Conservation (phyloP, 2,113 vertebrate species). For the Alligator sinensis region DNA sequence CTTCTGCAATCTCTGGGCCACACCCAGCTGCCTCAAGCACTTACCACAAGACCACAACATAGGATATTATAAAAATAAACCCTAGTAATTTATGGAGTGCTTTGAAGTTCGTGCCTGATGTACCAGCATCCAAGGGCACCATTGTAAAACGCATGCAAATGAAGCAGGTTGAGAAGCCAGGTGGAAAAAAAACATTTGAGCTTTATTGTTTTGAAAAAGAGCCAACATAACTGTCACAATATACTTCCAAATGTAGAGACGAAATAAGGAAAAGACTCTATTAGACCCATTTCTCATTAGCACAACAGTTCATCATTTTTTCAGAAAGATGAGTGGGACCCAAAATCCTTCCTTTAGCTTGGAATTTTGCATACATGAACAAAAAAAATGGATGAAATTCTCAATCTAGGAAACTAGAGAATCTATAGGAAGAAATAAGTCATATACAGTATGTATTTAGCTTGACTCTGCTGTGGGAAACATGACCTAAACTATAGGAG, state of each 20-base stretch:
- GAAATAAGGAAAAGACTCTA: constrained; percentile 20
- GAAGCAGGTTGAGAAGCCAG: not conserved
- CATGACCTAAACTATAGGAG: not conserved
- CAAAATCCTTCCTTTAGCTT: not conserved
- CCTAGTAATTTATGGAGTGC: not conserved
- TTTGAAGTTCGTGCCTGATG: not conserved
- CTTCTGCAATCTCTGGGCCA: not conserved
- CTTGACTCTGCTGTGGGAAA: not conserved
- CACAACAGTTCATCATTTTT: constrained; percentile 19
- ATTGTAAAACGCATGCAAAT: not conserved
- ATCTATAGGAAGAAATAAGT: not conserved
- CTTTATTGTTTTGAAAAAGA: not conserved
- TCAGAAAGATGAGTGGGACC: constrained; percentile 26
- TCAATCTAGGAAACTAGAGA: not conserved
- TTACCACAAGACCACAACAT: not conserved
- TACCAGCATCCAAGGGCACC: not conserved
- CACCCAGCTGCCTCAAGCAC: not conserved
- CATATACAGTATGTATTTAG: not conserved
- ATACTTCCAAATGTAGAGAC: not conserved
- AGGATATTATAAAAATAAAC: not conserved
- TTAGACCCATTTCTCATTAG: constrained; percentile 32
- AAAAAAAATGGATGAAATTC: not conserved
- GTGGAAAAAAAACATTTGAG: not conserved
- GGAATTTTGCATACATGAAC: constrained; percentile 21
- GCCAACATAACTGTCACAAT: constrained; percentile 1